Percentiles rank a stretch among this genome's conserved stretches.
Evolutionary conservation across 2,113 vertebrate genomes (phyloP).

Genomic region (Aleadryas rufinucha): DNA sequence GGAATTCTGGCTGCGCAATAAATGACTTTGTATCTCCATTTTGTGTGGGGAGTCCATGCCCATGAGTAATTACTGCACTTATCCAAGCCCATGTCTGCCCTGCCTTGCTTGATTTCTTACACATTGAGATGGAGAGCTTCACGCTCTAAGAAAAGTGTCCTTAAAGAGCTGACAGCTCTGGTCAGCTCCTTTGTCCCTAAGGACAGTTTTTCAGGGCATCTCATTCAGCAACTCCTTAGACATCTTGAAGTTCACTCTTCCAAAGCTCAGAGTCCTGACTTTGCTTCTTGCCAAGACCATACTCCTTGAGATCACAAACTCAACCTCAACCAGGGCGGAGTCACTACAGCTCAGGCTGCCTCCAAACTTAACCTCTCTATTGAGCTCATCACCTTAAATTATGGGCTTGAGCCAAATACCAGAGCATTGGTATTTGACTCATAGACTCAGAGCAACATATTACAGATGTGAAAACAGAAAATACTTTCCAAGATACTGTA

Average conservation of each 20-base stretch:
- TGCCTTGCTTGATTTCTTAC: background rate
- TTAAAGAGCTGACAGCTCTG: background rate
- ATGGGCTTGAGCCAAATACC: background rate
- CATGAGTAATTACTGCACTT: too few relatives aligned
- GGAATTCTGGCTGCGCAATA: too few relatives aligned
- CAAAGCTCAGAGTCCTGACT: background rate
- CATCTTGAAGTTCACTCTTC: background rate
- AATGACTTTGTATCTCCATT: too few relatives aligned
- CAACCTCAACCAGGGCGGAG: accelerated
- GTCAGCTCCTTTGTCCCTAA: background rate
- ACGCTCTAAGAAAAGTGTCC: background rate
- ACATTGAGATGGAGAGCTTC: background rate
- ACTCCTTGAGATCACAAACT: background rate
- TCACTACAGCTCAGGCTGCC: background rate
- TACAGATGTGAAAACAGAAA: background rate
- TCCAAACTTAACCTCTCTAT: background rate
- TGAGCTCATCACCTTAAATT: background rate
- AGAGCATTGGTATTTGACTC: background rate
- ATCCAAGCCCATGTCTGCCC: background rate
- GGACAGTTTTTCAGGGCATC: background rate
- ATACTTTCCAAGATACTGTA: background rate
- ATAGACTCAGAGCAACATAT: background rate
- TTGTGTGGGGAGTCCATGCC: too few relatives aligned
- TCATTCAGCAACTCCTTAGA: background rate
- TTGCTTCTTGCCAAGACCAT: background rate